Percentiles rank a stretch among this genome's conserved stretches.
phyloP scores from a whole-genome alignment of 2,888 invertebrate species.

The Ornithoptera alexandrae region DNA sequence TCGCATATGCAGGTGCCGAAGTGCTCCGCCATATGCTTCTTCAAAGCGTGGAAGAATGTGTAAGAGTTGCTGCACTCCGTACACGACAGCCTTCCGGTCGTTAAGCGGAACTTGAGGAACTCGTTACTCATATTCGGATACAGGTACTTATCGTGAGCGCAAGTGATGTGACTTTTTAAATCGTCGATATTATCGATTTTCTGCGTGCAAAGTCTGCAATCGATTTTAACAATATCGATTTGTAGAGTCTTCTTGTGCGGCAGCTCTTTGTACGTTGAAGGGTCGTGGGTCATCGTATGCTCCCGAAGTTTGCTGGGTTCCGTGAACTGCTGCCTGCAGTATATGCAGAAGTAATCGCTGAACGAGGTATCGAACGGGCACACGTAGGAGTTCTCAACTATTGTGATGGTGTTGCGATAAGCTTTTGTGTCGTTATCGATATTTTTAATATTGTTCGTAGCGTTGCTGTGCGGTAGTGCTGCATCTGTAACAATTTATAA shows the following conservation, averaged over 20 bases:
- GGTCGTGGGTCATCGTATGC: slow-evolving; percentile 60
- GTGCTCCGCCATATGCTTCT: slow-evolving; percentile 68
- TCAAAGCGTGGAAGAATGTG: slow-evolving; percentile 60
- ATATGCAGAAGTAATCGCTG: slow-evolving; percentile 62
- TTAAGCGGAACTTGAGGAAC: slow-evolving; percentile 57
- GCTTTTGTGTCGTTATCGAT: slow-evolving; percentile 42
- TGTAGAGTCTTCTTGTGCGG: slow-evolving; percentile 50
- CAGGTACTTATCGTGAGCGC: slow-evolving; percentile 44
- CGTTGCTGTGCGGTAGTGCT: slow-evolving; percentile 11
- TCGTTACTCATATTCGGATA: slow-evolving; percentile 45
- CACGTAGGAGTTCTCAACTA: slow-evolving; percentile 61
- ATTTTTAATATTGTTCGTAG: slow-evolving; percentile 22
- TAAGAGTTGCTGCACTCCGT: slow-evolving; percentile 44
- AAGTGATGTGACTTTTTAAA: slow-evolving; percentile 53
- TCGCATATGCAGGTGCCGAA: slow-evolving; percentile 69
- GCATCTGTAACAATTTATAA: slow-evolving; percentile 15
- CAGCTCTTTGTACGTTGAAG: slow-evolving; percentile 49
- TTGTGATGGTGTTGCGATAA: slow-evolving; percentile 48
- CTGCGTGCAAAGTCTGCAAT: slow-evolving; percentile 59
- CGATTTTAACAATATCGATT: slow-evolving; percentile 57
- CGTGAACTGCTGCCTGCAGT: slow-evolving; percentile 50
- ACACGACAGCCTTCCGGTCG: slow-evolving; percentile 48
- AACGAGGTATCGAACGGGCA: slow-evolving; percentile 64
- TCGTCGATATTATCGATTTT: slow-evolving; percentile 48
- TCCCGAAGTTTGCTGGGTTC: slow-evolving; percentile 57